Evolutionary conservation across 2,797 vertebrate genomes (phyloP).

Genomic region (Hylomyscus alleni): DNA sequence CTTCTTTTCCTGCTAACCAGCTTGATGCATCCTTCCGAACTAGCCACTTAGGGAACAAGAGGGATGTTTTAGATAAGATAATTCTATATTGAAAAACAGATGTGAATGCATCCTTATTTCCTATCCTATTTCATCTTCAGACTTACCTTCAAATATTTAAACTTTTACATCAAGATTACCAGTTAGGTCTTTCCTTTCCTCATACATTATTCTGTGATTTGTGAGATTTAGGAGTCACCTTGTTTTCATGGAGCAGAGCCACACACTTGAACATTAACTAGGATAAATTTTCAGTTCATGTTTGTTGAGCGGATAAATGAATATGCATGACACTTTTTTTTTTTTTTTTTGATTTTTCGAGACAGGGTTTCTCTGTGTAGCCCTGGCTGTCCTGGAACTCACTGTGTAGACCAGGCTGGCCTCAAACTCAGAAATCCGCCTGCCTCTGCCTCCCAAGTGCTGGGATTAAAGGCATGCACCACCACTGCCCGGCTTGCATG

Average conservation of each 20-base stretch:
- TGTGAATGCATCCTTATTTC: not conserved
- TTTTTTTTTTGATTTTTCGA: no score
- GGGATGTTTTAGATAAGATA: not conserved
- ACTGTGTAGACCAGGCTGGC: no score
- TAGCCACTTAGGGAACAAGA: not conserved
- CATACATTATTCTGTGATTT: not conserved
- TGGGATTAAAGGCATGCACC: no score
- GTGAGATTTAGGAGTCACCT: conserved; percentile 16
- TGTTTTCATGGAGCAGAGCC: not conserved
- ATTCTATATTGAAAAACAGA: not conserved
- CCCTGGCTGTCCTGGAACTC: no score
- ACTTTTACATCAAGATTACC: not conserved
- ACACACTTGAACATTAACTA: not conserved
- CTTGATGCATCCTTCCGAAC: not conserved
- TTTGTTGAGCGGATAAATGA: conserved; percentile 33
- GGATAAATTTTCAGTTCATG: not conserved
- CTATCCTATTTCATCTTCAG: not conserved
- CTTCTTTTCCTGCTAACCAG: not conserved
- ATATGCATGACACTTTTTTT: not conserved
- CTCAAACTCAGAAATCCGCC: no score
- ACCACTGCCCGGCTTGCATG: no score
- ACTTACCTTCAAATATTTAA: conserved; percentile 16
- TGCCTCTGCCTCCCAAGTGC: no score
- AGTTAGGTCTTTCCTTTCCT: conserved; percentile 19
- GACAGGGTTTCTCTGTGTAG: no score